Evolutionary conservation across 35 echinoderm and acorn worm genomes (phyloP).

Genomic region (Apostichopus parvimensis): DNA sequence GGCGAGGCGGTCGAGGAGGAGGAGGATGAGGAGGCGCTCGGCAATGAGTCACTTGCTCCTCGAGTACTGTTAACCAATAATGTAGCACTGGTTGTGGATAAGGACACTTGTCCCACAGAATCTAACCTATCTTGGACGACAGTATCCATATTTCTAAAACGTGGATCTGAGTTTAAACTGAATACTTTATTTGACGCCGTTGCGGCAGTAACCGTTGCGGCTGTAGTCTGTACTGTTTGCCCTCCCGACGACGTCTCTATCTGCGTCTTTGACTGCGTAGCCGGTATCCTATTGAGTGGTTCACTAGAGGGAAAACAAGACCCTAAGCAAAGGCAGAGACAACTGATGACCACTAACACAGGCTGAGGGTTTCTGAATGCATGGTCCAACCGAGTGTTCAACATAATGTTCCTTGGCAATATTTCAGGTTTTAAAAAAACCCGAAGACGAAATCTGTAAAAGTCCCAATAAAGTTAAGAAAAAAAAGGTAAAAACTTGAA

Average conservation of each 20-base stretch:
- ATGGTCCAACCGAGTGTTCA: slow-evolving; percentile 30
- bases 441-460: neutral
- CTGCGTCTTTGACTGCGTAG: neutral
- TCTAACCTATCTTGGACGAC: slow-evolving; percentile 6
- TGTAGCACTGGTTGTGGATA: neutral
- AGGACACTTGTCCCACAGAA: slow-evolving; percentile 10
- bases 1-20: neutral
- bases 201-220: neutral
- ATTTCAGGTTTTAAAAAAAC: neutral
- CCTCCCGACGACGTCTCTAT: neutral
- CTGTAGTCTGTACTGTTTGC: neutral
- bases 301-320: slow-evolving; percentile 52
- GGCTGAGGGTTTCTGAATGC: slow-evolving; percentile 33
- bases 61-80: slow-evolving; percentile 11
- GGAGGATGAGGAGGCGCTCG: neutral
- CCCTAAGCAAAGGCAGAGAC: slow-evolving; percentile 31
- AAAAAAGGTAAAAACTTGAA: too few relatives aligned
- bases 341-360: slow-evolving; percentile 25
- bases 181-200: slow-evolving; percentile 5
- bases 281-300: slow-evolving; percentile 41
- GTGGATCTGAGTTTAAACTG: slow-evolving; percentile 37
- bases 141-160: slow-evolving; percentile 20
- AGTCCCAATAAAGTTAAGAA: too few relatives aligned
- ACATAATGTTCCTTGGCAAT: slow-evolving; percentile 21
- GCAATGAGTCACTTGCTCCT: neutral